Evolutionary conservation across 1,140 invertebrate genomes (phyloP), one percentile per base, ranked within the genome.

Genomic region (Sminthurinus signatus): DNA sequence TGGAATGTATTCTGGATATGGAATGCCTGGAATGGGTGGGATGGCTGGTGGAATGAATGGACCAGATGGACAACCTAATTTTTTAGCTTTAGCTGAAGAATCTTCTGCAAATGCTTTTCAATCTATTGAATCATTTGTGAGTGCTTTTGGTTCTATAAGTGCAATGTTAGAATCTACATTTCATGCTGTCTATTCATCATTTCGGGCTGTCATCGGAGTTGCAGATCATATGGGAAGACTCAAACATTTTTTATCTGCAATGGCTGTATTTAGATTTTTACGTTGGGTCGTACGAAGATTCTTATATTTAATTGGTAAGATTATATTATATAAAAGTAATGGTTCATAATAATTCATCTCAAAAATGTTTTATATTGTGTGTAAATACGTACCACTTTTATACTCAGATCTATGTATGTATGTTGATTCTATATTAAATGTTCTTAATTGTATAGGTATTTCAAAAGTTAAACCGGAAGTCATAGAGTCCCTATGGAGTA

Each of bases 111-210:
- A 87, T 58, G 89, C 94, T 19, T 98, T 98, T 78, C 87, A 95
- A 73, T 94, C 90, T 17, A 91, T 98, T 71, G 92, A 97, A 79
- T 88, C 89, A 62, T 80, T 98, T 62, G 89, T 98, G 0, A 83
- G 87, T 64, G 91, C 94, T 21, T 91, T 96, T 74, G 86, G 87
- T 27, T 94, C 94, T 51, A 84, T 98, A 12, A 91, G 92, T 25
- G 93, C 95, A 83, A 96, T 98, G 89, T 77, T 98, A 31, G 95
- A 97, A 74, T 96, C 93, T 17, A 96, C 94, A 64, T 96, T 93
- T 75, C 87, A 90, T 77, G 93, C 95, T 21, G 83, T 98, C 71
- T 91, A 93, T 15, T 95, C 87, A 76, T 96, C 94, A 5, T 98
- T 98, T 76, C 81, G 89, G 73, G 94, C 95, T 46, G 90, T 98